Percentiles rank a stretch among this genome's conserved stretches.
Conservation (phyloP, 2,888 invertebrate species). For the Cantharis rufa region DNA sequence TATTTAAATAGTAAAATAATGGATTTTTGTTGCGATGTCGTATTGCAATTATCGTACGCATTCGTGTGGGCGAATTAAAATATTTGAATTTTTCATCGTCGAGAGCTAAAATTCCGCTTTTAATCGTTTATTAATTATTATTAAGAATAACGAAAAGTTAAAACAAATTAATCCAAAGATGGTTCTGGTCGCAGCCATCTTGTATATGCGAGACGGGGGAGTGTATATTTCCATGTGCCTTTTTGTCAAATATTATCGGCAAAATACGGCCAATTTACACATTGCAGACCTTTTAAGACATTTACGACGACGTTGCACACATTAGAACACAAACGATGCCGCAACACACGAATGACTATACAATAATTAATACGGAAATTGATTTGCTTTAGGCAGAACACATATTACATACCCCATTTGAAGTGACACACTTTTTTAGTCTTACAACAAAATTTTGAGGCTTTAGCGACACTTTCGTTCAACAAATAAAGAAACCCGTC, state of each 20-base stretch:
- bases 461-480: constrained; percentile 59
- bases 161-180: constrained; percentile 41
- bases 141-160: constrained; percentile 5
- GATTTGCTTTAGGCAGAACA: constrained; percentile 57
- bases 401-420: constrained; percentile 68
- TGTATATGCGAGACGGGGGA: constrained; percentile 56
- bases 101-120: not conserved
- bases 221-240: constrained; percentile 57
- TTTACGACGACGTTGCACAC: not conserved
- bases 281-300: constrained; percentile 15
- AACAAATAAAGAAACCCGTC: constrained; percentile 59
- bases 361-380: constrained; percentile 44
- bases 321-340: not conserved
- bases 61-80: not conserved
- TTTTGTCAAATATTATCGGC: constrained; percentile 46
- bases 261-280: not conserved
- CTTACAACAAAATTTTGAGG: constrained; percentile 33
- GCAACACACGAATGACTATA: constrained; percentile 4
- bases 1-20: not conserved
- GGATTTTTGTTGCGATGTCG: not conserved
- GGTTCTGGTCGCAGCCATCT: constrained; percentile 57
- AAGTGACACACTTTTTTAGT: constrained; percentile 73
- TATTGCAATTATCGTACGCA: not conserved
- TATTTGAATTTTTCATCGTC: not conserved
- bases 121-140: not conserved